phyloP scores from a whole-genome alignment of 2,797 vertebrate genomes.

The Molossus molossus region DNA sequence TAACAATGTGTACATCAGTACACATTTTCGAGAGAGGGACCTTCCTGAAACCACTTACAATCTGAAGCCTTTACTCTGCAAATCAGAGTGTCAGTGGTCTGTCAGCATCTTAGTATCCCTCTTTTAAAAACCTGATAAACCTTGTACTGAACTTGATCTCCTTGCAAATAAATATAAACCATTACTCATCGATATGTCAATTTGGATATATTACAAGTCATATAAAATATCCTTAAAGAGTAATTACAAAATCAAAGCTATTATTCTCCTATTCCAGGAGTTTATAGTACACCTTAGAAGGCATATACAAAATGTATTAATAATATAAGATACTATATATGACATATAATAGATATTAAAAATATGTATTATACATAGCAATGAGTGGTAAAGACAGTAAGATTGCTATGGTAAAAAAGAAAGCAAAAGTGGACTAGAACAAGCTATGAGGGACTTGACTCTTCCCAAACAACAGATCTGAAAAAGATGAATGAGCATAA shows the following conservation, averaged over 20 bases:
- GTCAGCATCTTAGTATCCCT: background rate
- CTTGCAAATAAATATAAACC: conserved; percentile 36
- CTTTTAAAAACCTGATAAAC: background rate
- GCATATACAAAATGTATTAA: background rate
- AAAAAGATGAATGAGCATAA: conserved; percentile 25
- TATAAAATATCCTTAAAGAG: conserved; percentile 23
- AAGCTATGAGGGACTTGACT: background rate
- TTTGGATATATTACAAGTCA: conserved; percentile 7
- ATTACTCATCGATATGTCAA: conserved; percentile 17
- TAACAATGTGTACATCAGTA: background rate
- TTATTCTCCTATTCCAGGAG: background rate
- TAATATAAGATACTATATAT: conserved; percentile 11
- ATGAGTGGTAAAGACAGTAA: background rate
- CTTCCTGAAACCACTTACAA: background rate
- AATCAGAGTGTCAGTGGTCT: background rate
- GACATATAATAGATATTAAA: background rate
- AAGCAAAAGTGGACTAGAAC: conserved; percentile 26
- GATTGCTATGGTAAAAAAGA: background rate
- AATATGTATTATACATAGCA: background rate
- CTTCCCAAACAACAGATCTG: background rate
- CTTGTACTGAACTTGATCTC: conserved; percentile 38
- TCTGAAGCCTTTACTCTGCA: background rate
- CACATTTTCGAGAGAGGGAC: background rate
- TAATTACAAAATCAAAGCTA: conserved; percentile 64
- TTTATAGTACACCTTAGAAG: background rate